Evolutionary conservation across 2,797 vertebrate genomes (phyloP).

Genomic region (Morelia viridis): DNA sequence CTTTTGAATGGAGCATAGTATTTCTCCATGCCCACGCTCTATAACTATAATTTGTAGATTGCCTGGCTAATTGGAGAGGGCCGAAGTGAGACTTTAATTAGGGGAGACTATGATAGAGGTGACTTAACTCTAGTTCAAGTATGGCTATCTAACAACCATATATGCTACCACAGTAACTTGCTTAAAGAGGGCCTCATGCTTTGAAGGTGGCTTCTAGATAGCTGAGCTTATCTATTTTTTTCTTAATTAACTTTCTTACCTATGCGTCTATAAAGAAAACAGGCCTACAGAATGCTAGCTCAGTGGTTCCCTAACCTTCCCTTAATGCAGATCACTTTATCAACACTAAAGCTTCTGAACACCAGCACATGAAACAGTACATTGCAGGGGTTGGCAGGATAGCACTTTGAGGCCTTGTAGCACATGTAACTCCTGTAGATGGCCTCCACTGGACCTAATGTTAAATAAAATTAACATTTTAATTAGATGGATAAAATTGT

Average conservation of each 20-base stretch:
- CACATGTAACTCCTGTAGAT: not conserved
- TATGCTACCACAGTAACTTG: not conserved
- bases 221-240: not conserved
- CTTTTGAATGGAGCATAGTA: not conserved
- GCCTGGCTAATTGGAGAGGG: not conserved
- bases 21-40: not conserved
- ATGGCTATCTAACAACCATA: not conserved
- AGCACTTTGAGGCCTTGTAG: not conserved
- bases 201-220: not conserved
- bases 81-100: not conserved
- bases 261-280: too few species aligned
- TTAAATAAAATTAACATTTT: not conserved
- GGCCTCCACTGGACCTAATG: not conserved
- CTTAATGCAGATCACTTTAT: not conserved
- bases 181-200: not conserved
- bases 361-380: not conserved
- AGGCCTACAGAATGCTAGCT: not conserved
- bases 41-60: not conserved
- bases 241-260: not conserved
- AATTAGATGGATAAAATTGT: not conserved
- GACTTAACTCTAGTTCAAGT: not conserved
- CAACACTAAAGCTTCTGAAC: not conserved
- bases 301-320: not conserved
- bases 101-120: not conserved
- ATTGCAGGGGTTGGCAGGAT: not conserved